Base-by-base conservation (phyloP, 2,113 vertebrate species). In the Xyrauchen texanus region DNA sequence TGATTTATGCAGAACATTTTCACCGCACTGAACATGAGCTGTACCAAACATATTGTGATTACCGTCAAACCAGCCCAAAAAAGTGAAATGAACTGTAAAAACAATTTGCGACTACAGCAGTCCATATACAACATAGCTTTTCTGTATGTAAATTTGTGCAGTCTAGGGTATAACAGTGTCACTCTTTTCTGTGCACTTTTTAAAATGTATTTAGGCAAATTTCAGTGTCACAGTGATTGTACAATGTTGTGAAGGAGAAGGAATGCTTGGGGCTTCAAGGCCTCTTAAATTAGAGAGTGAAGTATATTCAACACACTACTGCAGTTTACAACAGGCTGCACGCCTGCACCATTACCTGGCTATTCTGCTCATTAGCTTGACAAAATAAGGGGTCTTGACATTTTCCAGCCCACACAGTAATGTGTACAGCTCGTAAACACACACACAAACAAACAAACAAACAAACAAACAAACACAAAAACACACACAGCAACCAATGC, bases 351-450 rank as follows among this genome's bases (percentile, higher is more conserved):
- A 57, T 81, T 84, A 84, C 65, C 61, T 68, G 68, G 64, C 61
- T 76, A 81, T 58, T 12, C 53, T 73, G 78, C 75, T 81, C 79
- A 84, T 84, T 84, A 84, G 58, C 69, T 68, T 60, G 70, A 74
- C 64, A 81, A 81, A 78, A 81, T 68, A 71, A 55, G 42, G 77
- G 77, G 70, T 64, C 68, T 78, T 75, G 78, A 81, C 82, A 81
- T 78, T 81, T 81, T 60, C 69, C 75, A 78, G 64, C 82, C 75
- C 75, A 84, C 82, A 58, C 75, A 58, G 64, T 74, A 75, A 81
- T 81, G 73, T 69, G 45, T 67, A 42, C n/a, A 58, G 63, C 57
- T 55, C 74, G 55, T 53, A 68, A 45, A 68, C 45, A 62, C 64
- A 15, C 58, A n/a, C 70, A n/a, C 63, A 53, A 58, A 68, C 61